These are phyloP conservation scores for Esox lucius DNA, from an alignment of 2,797 vertebrate genomes.

Conservation along the genomic window DNA sequence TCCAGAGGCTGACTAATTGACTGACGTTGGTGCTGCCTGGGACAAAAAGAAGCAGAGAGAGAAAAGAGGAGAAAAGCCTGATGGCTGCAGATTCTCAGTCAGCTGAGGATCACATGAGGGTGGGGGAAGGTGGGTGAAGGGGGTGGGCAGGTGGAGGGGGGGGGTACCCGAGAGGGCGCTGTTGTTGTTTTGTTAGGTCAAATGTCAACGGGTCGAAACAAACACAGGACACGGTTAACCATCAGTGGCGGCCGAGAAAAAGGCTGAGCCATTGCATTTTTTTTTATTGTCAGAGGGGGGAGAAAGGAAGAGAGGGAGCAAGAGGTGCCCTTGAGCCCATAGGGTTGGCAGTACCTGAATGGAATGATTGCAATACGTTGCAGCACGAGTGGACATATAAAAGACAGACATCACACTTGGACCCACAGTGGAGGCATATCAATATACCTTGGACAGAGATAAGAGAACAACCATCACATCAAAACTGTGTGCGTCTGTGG, in stretches of 20 bases:
- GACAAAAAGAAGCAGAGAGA: slow-evolving; percentile 42
- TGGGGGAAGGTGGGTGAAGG: slow-evolving; percentile 36
- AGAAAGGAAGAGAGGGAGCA: neutral
- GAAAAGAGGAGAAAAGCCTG: slow-evolving; percentile 20
- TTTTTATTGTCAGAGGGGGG: neutral
- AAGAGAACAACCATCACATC: neutral
- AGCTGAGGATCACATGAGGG: slow-evolving; percentile 35
- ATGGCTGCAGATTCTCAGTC: slow-evolving; percentile 55
- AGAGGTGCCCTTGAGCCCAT: slow-evolving; percentile 8
- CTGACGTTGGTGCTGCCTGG: neutral
- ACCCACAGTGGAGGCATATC: neutral
- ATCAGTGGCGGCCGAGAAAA: slow-evolving; percentile 28
- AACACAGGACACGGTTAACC: slow-evolving; percentile 40
- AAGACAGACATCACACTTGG: neutral
- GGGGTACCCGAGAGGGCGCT: neutral
- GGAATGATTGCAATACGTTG: neutral
- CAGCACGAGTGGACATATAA: neutral
- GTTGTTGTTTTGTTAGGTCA: slow-evolving; percentile 42
- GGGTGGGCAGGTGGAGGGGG: slow-evolving; percentile 16
- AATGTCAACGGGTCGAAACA: slow-evolving; percentile 49
- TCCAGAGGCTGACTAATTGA: slow-evolving; percentile 55
- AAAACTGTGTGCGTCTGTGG: neutral
- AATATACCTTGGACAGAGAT: neutral
- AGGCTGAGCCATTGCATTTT: slow-evolving; percentile 52
- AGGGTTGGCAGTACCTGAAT: slow-evolving; percentile 9